Conservation (phyloP, 2,888 invertebrate species). For the Venusia cambrica region DNA sequence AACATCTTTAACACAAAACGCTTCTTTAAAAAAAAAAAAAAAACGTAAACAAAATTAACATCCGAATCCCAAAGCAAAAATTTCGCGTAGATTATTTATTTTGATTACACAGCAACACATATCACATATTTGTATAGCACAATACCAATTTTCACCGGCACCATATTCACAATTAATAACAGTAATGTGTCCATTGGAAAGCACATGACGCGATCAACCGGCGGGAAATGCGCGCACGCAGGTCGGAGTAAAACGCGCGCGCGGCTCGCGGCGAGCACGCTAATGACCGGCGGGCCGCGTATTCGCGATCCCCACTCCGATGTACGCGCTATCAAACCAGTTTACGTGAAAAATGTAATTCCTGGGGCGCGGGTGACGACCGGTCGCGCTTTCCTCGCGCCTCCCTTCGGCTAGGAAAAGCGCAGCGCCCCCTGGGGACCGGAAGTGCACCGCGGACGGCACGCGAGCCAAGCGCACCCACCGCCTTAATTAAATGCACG, state of each 20-base stretch:
- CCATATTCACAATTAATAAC: slow-evolving; percentile 32
- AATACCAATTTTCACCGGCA: slow-evolving; percentile 20
- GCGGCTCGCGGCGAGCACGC: slow-evolving; percentile 66
- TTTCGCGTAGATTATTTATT: slow-evolving; percentile 11
- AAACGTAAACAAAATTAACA: neutral
- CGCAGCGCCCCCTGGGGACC: slow-evolving; percentile 71
- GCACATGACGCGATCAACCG: slow-evolving; percentile 46
- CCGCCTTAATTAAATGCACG: slow-evolving; percentile 76
- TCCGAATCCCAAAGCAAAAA: slow-evolving; percentile 22
- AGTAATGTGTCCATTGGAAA: slow-evolving; percentile 36
- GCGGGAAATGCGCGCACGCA: slow-evolving; percentile 47
- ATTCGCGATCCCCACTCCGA: slow-evolving; percentile 76
- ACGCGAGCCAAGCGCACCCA: slow-evolving; percentile 76
- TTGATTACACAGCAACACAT: slow-evolving; percentile 9
- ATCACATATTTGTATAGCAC: slow-evolving; percentile 22
- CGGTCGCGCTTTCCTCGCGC: slow-evolving; percentile 71
- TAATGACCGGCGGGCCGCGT: slow-evolving; percentile 75
- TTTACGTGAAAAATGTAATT: slow-evolving; percentile 79
- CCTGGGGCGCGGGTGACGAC: slow-evolving; percentile 70
- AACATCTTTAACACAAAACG: too few relatives aligned
- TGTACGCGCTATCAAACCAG: slow-evolving; percentile 78
- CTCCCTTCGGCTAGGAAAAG: slow-evolving; percentile 67
- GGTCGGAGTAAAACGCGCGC: slow-evolving; percentile 57
- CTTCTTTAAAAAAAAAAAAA: too few relatives aligned
- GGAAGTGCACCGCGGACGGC: slow-evolving; percentile 74